Evolutionary conservation across 2,888 invertebrate species (phyloP).

Genomic region (Plusia festucae): DNA sequence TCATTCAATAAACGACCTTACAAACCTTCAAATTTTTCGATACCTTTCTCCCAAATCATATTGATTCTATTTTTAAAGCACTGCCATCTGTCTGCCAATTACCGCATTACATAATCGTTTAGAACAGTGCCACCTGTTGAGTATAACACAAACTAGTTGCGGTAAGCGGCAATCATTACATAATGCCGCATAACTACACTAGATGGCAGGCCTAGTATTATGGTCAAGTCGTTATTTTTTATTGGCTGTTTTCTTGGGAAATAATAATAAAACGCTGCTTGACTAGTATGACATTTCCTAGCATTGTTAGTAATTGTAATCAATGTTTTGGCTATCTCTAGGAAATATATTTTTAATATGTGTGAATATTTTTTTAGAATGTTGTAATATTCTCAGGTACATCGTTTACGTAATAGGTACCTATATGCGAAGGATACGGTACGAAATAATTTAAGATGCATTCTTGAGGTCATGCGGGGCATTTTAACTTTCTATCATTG

Average conservation of each 20-base stretch:
- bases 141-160: constrained; percentile 36
- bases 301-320: neutral
- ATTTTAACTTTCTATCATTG: neutral
- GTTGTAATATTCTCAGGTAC: neutral
- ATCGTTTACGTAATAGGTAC: too few species aligned
- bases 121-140: constrained; percentile 58
- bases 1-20: constrained; percentile 67
- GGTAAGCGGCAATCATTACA: neutral
- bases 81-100: constrained; percentile 63
- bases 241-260: neutral
- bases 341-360: neutral
- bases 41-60: constrained; percentile 52
- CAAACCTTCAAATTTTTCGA: constrained; percentile 35
- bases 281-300: neutral
- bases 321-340: neutral
- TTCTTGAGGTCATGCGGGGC: neutral
- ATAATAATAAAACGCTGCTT: neutral
- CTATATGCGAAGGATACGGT: neutral
- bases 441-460: neutral
- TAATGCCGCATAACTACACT: constrained; percentile 18
- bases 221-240: neutral
- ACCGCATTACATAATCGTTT: constrained; percentile 17
- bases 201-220: constrained; percentile 40
- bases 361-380: neutral
- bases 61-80: constrained; percentile 23